Base-by-base conservation (phyloP, 2,888 invertebrate genomes). In the Miltochrista miniata region DNA sequence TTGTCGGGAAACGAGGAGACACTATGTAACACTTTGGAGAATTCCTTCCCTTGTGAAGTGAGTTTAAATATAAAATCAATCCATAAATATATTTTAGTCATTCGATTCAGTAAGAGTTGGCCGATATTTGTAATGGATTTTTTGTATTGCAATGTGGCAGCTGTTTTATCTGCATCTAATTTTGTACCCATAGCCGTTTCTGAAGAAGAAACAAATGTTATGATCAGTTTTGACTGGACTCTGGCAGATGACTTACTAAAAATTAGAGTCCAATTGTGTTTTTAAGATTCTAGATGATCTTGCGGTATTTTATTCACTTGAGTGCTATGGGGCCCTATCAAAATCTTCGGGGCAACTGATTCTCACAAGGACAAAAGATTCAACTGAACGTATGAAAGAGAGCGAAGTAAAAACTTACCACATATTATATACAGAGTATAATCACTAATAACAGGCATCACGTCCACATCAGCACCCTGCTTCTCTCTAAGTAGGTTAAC, bases 401-500 rank as follows among this genome's bases (percentile, higher is more conserved):
- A n/a, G n/a, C n/a, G n/a, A n/a, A n/a, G n/a, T n/a, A n/a, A n/a
- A n/a, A n/a, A 24, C 5, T 24, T 24, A 95, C 95, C 95, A 72
- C 95, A 95, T 50, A 96, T 94, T 44, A 93, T 93, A 62, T 94
- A 94, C 0, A 96, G 81, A 0, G 95, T 86, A 34, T 79, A 83
- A 43, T 86, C 90, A 7, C 94, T 93, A 36, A 95, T 86, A 4
- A 93, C 74, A 0, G 93, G 92, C 49, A 92, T 83, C 0, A 95
- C 75, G 54, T 94, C 67, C 0, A 72, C 55, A 9, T 74, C 71
- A 12, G 66, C 59, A 13, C 74, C 72, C 0, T 53, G 59, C 18
- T 54, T 61, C 12, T 55, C 43, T 43, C 68, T 66, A 29, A 92
- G 59, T 13, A 70, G 70, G 1, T 64, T 48, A 4, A 89, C 81